phyloP scores from a whole-genome alignment of 2,113 vertebrate genomes.

The Antigone vipio region DNA sequence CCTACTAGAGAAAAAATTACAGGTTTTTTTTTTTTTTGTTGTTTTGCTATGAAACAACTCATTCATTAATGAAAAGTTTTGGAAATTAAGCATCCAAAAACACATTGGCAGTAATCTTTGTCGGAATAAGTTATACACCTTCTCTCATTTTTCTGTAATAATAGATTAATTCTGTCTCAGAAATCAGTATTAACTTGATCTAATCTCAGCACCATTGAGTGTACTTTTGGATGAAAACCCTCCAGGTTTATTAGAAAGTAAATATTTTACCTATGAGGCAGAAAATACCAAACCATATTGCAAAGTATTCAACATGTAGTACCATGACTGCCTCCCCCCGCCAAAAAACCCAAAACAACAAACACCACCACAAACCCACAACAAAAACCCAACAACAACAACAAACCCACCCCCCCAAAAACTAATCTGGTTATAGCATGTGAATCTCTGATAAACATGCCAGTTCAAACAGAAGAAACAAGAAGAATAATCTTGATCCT shows the following conservation, averaged over 20 bases:
- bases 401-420: not conserved
- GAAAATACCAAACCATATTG: not conserved
- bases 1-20: not conserved
- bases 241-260: not conserved
- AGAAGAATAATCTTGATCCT: not conserved
- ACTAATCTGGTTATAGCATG: not conserved
- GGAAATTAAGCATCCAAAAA: not conserved
- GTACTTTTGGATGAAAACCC: not conserved
- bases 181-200: not conserved
- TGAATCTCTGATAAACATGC: not conserved
- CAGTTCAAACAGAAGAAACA: not conserved
- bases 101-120: not conserved
- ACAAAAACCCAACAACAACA: not conserved
- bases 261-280: not conserved
- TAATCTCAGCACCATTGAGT: not conserved
- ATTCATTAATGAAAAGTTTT: not conserved
- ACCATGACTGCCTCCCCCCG: accelerated
- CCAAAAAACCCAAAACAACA: not conserved
- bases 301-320: not conserved
- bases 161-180: not conserved
- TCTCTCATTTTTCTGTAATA: not conserved
- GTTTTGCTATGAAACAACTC: not conserved
- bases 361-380: too few species aligned
- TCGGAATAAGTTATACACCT: not conserved
- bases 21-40: not conserved